Conservation (phyloP, 1,140 invertebrate genomes). For the Pogonomyrmex californicus region DNA sequence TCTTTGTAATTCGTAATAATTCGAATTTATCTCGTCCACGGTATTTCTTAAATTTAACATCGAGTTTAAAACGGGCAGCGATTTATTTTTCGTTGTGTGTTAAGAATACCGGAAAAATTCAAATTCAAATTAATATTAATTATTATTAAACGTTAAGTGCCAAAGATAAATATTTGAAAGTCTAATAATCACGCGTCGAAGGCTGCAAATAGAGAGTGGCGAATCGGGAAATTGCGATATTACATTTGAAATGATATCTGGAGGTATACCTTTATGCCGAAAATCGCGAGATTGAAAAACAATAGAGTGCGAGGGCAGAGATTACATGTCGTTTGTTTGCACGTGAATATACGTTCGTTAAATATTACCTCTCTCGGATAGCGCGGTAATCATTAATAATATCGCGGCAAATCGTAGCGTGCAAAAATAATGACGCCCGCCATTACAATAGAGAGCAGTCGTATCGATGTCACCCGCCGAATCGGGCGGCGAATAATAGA, state of each 20-base stretch:
- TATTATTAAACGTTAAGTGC: neutral
- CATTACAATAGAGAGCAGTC: constrained; percentile 53
- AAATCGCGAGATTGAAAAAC: constrained; percentile 24
- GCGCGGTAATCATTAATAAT: constrained; percentile 55
- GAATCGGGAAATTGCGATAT: neutral
- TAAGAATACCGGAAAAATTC: no score
- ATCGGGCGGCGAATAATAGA: constrained; percentile 48
- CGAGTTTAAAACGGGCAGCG: no score
- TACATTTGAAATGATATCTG: neutral
- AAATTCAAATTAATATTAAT: neutral
- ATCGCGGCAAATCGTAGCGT: constrained; percentile 47
- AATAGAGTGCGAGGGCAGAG: constrained; percentile 6
- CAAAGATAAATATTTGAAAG: neutral
- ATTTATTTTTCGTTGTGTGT: neutral
- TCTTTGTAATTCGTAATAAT: constrained; percentile 1
- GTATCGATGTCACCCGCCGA: constrained; percentile 58
- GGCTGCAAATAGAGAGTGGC: neutral
- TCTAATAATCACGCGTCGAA: neutral
- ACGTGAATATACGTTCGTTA: constrained; percentile 44
- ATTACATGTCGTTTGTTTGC: constrained; percentile 48
- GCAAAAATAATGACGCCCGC: constrained; percentile 56
- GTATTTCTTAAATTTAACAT: neutral
- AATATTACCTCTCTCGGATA: constrained; percentile 49
- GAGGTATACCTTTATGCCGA: neutral
- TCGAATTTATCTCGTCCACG: neutral